Conservation (phyloP, 53 echinoderm and acorn worm species). For the Paracentrotus lividus region DNA sequence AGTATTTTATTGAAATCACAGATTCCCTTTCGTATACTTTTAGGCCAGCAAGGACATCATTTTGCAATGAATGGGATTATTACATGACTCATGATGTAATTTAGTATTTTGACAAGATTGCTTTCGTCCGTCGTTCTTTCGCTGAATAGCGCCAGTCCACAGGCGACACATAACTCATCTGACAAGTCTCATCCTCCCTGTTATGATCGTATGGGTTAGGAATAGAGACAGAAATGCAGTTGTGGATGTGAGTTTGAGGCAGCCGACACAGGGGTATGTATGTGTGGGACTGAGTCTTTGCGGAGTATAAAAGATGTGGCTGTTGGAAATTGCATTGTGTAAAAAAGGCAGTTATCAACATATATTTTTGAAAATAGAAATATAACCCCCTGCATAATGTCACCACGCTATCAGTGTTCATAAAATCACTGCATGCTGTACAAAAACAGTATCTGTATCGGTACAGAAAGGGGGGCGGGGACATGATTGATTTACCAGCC, state of each 20-base stretch:
- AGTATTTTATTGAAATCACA: background rate
- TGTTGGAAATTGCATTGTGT: too few species aligned
- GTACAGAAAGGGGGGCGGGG: too few species aligned
- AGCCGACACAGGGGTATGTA: background rate
- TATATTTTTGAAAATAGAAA: too few species aligned
- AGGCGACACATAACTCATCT: background rate
- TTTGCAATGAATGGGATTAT: background rate
- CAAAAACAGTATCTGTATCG: too few species aligned
- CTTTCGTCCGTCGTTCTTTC: background rate
- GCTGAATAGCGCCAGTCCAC: background rate
- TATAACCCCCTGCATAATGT: too few species aligned
- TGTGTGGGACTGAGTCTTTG: background rate
- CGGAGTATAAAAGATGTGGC: background rate
- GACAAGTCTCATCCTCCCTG: background rate
- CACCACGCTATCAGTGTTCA: too few species aligned
- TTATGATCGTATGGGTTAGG: background rate
- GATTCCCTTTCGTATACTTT: background rate
- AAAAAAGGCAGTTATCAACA: too few species aligned
- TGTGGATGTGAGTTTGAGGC: background rate
- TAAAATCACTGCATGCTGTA: too few species aligned
- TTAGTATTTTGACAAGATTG: background rate
- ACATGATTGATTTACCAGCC: too few species aligned
- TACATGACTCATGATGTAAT: background rate
- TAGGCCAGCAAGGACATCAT: background rate
- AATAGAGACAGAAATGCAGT: too few species aligned